Conservation (phyloP, 92 coral and sea anemone genomes). For the Muricea muricata region DNA sequence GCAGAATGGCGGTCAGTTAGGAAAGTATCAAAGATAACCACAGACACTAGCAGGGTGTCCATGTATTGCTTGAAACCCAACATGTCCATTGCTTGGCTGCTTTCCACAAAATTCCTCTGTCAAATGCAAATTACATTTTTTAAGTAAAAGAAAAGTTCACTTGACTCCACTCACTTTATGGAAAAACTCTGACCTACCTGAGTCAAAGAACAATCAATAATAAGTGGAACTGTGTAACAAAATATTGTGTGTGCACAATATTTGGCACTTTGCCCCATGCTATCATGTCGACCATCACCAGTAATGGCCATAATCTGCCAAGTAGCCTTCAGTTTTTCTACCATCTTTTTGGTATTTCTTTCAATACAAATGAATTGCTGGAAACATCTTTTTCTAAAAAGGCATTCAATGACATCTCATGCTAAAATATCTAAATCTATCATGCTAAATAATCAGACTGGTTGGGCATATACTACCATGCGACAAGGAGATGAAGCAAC, state of each 20-base stretch:
- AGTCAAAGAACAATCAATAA: slow-evolving; percentile 18
- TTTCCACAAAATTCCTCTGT: slow-evolving; percentile 53
- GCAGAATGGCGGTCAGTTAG: slow-evolving; percentile 27
- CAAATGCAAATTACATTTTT: too few relatives aligned
- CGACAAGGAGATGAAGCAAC: too few relatives aligned
- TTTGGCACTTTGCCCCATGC: neutral
- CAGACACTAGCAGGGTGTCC: slow-evolving; percentile 42
- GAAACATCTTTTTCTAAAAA: slow-evolving; percentile 42
- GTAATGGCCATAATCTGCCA: neutral
- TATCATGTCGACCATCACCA: slow-evolving; percentile 16
- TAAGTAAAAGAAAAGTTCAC: neutral
- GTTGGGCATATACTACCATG: too few relatives aligned
- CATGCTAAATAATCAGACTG: neutral
- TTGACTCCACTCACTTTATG: too few relatives aligned
- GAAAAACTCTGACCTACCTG: neutral
- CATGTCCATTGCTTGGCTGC: slow-evolving; percentile 56
- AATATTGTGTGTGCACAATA: neutral
- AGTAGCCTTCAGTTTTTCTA: neutral
- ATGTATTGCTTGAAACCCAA: too few relatives aligned
- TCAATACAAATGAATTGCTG: slow-evolving; percentile 8
- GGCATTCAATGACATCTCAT: slow-evolving; percentile 1
- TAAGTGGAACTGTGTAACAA: slow-evolving; percentile 13
- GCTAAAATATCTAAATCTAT: neutral
- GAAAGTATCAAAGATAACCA: slow-evolving; percentile 26
- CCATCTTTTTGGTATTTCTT: neutral